Evolutionary conservation across 2,113 vertebrate species (phyloP).

Genomic region (Opisthocomus hoazin): DNA sequence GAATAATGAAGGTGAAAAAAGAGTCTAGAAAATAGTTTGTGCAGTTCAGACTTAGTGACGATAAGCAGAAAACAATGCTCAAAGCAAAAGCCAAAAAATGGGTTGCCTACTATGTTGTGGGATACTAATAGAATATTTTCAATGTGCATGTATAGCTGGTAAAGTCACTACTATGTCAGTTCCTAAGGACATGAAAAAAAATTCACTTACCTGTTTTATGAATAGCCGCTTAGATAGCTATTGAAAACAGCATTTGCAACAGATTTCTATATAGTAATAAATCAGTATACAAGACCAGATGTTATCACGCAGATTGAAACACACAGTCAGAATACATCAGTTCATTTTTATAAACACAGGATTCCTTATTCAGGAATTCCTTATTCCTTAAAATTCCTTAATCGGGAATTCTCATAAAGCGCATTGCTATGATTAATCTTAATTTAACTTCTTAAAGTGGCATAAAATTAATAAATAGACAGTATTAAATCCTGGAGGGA

Average conservation of each 20-base stretch:
- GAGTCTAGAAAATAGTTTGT: slow-evolving; percentile 19
- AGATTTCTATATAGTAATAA: not conserved
- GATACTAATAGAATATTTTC: not conserved
- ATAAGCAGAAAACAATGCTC: not conserved
- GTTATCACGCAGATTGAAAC: not conserved
- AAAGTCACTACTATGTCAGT: not conserved
- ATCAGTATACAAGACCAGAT: not conserved
- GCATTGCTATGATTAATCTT: not conserved
- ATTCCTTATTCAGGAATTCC: too few species aligned
- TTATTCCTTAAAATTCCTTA: too few species aligned
- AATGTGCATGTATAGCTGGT: not conserved
- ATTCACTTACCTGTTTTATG: not conserved
- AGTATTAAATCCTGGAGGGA: not conserved
- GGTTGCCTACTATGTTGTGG: not conserved
- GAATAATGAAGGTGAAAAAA: not conserved
- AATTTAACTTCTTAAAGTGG: not conserved
- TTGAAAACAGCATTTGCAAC: not conserved
- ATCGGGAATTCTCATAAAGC: not conserved
- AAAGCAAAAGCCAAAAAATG: not conserved
- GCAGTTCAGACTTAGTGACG: not conserved
- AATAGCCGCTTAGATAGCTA: not conserved
- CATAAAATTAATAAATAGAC: not conserved
- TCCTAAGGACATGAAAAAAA: not conserved
- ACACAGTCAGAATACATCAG: not conserved
- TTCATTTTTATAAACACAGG: not conserved